These are phyloP conservation scores for Dyspetes luteomarginatus DNA, from an alignment of 2,888 invertebrate genomes.

Conservation along the genomic window DNA sequence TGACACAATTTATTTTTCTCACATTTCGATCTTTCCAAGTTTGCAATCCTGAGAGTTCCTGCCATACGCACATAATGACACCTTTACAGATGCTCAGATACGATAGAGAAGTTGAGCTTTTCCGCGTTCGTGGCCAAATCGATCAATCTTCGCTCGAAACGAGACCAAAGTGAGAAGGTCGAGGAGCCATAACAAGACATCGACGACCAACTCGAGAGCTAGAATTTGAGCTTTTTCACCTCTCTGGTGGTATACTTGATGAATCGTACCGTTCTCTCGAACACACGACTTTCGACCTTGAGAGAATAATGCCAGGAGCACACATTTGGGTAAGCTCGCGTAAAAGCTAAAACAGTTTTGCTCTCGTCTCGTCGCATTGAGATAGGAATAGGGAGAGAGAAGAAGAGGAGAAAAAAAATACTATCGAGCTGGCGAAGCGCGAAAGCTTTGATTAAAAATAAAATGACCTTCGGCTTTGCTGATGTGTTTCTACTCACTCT, in stretches of 20 bases:
- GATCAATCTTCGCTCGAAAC: constrained; percentile 56
- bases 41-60: background rate
- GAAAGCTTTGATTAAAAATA: constrained; percentile 69
- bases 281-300: constrained; percentile 59
- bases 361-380: constrained; percentile 1
- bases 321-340: constrained; percentile 38
- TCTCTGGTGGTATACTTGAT: constrained; percentile 34
- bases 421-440: constrained; percentile 59
- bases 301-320: constrained; percentile 57
- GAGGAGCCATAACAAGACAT: background rate
- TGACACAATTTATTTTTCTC: constrained; percentile 11
- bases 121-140: constrained; percentile 61
- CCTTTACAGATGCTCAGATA: background rate
- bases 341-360: constrained; percentile 50
- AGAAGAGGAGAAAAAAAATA: constrained; percentile 18
- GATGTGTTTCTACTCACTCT: constrained; percentile 29
- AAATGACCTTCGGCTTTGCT: constrained; percentile 69
- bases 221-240: constrained; percentile 47
- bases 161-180: constrained; percentile 60
- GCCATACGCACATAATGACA: background rate
- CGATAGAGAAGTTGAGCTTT: constrained; percentile 17
- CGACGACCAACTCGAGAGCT: constrained; percentile 28
- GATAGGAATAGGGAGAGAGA: constrained; percentile 42
- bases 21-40: background rate
- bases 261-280: constrained; percentile 57